phyloP scores from a whole-genome alignment of 2,797 vertebrate genomes.

The Chelidonichthys spinosus region DNA sequence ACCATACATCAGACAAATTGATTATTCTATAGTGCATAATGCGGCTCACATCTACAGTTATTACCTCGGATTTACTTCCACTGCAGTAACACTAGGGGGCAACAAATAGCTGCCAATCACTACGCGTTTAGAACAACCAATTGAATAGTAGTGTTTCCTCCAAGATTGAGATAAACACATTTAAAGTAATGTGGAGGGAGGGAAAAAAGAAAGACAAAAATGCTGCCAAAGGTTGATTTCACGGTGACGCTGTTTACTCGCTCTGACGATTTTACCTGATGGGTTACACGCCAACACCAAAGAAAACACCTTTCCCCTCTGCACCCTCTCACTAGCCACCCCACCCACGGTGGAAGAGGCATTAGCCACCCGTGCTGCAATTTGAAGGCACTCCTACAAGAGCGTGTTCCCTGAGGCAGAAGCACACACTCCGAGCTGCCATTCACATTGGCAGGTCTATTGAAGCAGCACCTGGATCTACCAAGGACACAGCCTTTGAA shows the following conservation, averaged over 20 bases:
- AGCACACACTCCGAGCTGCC: constrained; percentile 25
- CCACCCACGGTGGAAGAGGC: constrained; percentile 14
- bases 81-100: constrained; percentile 66
- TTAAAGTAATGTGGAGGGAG: background rate
- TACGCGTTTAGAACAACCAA: background rate
- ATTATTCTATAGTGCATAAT: background rate
- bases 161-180: background rate
- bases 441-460: constrained; percentile 1
- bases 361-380: constrained; percentile 56
- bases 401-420: constrained; percentile 18
- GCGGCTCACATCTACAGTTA: background rate
- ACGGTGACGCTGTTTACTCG: constrained; percentile 2
- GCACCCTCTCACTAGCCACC: constrained; percentile 8
- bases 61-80: constrained; percentile 19
- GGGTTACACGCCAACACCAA: constrained; percentile 33
- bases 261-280: constrained; percentile 42
- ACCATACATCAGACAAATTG: background rate
- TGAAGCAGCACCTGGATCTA: constrained; percentile 23
- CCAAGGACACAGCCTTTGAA: constrained; percentile 31
- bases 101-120: constrained; percentile 29
- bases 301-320: constrained; percentile 4
- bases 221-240: background rate
- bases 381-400: constrained; percentile 49
- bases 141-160: constrained; percentile 1
- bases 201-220: background rate